These are phyloP conservation scores for Phengaris arion DNA, from an alignment of 2,888 invertebrate species.

Conservation along the genomic window DNA sequence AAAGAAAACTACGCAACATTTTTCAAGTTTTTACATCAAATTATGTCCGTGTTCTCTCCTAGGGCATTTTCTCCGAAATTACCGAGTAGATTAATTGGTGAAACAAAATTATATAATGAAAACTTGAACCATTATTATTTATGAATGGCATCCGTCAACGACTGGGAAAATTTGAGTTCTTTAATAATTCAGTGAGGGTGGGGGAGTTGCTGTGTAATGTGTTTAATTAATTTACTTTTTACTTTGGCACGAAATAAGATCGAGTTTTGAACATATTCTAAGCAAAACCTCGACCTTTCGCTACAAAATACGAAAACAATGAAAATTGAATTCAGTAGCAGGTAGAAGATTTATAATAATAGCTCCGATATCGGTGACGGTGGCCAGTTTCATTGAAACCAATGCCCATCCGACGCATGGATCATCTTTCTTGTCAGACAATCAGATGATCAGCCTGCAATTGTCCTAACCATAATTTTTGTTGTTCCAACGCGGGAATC, in stretches of 20 bases:
- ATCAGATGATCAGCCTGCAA: too few species aligned
- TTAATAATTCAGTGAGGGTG: constrained; percentile 5
- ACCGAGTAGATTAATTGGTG: neutral
- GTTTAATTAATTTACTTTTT: constrained; percentile 17
- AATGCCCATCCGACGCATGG: too few species aligned
- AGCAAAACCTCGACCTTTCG: neutral
- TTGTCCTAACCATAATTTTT: too few species aligned
- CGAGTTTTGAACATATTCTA: neutral
- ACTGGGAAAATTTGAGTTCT: constrained; percentile 13
- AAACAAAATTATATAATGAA: constrained; percentile 14
- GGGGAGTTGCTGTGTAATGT: neutral
- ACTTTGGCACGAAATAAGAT: neutral
- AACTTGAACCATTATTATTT: constrained; percentile 20
- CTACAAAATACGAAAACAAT: neutral
- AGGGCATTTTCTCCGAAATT: constrained; percentile 18
- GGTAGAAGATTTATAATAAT: too few species aligned
- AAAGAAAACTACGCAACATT: constrained; percentile 7
- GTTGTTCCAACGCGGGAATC: too few species aligned
- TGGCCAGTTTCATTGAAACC: too few species aligned
- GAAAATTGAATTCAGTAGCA: too few species aligned
- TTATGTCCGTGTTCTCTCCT: constrained; percentile 2
- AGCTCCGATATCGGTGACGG: too few species aligned
- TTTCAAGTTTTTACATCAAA: neutral
- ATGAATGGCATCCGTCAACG: constrained; percentile 15
- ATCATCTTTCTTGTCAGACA: too few species aligned